Evolutionary conservation across 2,888 invertebrate species (phyloP), one percentile per base, ranked within the genome.

Genomic region (Argynnis bischoffii): DNA sequence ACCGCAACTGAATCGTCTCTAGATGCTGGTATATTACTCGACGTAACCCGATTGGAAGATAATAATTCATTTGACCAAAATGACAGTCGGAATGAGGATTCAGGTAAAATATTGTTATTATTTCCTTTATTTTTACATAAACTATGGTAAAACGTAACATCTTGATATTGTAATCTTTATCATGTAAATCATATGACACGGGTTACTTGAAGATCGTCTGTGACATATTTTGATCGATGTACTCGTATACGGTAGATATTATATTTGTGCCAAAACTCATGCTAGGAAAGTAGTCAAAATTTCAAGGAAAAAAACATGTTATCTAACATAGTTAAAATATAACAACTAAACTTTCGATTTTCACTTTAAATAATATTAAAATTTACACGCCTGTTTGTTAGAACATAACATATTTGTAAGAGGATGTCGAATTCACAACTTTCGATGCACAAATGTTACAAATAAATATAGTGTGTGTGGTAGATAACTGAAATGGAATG

Each of bases 21-120:
- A 66, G 90, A 91, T 72, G 86, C 90, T 72, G 90, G 93, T 70
- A 86, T 92, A 73, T 74, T 91, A 64, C 79, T 92, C 50, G 93
- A 91, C 71, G 89, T 89, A 14, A 86, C 82, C 71, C 90, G 81
- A 72, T 80, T 93, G 77, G 81, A 90, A 78, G 82, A 89, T 57
- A 82, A 88, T 56, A 84, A 86, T 61, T 64, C 83, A 16, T 69
- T 77, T 61, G 88, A 85, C 47, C 82, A 81, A 69, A 74, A 77
- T 48, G 79, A 71, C 15, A 51, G 14, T 18, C 31, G 16, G 66
- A 87, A 86, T 82, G 86, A 77, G 72, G 81, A 86, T 55, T 71
- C 87, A 91, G 92, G 92, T 92, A 88, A 84, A 8, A 16, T 46
- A 14, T 21, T 60, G n/a, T 48, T 15, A 21, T 60, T 26, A 47